Evolutionary conservation across 2,113 vertebrate species (phyloP).

Genomic region (Strix aluco): DNA sequence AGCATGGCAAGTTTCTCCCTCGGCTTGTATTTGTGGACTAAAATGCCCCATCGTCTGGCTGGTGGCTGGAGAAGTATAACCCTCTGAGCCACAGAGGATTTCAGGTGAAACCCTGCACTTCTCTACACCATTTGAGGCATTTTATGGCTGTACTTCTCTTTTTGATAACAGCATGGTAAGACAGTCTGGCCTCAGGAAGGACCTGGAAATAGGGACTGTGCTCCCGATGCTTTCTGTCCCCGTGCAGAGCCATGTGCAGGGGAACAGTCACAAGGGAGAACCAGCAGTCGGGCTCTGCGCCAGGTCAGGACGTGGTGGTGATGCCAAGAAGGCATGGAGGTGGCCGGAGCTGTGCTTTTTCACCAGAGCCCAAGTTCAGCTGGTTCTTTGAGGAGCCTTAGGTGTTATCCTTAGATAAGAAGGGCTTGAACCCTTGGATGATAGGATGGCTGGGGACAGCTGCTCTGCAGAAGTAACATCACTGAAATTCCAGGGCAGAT

Average conservation of each 20-base stretch:
- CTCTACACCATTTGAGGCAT: background rate
- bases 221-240: background rate
- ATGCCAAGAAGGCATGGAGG: background rate
- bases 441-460: background rate
- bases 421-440: accelerated
- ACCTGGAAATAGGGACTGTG: background rate
- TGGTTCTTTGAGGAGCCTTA: background rate
- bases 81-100: background rate
- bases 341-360: background rate
- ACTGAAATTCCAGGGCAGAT: background rate
- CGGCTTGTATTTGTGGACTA: background rate
- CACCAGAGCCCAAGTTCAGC: background rate
- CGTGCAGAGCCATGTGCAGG: accelerated
- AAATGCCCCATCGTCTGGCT: background rate
- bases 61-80: background rate
- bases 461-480: background rate
- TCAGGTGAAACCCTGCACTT: background rate
- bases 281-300: background rate
- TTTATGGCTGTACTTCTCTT: background rate
- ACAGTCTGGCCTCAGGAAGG: background rate
- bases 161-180: background rate
- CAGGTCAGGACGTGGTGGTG: accelerated
- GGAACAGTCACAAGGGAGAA: background rate
- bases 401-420: background rate
- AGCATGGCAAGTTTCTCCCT: background rate